phyloP scores from a whole-genome alignment of 2,113 vertebrate genomes.

The Saimiri boliviensis region DNA sequence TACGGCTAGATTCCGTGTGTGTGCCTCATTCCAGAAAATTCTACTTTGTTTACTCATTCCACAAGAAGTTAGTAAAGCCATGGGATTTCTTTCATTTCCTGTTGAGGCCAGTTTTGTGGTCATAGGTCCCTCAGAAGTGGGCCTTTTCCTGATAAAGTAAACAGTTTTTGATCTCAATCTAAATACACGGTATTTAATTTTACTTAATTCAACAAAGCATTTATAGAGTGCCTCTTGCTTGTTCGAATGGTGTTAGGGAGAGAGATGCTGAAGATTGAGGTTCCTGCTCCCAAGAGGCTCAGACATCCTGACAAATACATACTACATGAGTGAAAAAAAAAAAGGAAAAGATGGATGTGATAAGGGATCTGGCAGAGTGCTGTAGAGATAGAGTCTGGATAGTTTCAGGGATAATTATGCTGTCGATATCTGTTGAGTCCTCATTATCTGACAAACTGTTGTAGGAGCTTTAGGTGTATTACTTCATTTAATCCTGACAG shows the following conservation, averaged over 20 bases:
- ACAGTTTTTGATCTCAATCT: slow-evolving; percentile 64
- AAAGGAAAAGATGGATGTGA: neutral
- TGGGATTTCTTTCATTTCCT: slow-evolving; percentile 74
- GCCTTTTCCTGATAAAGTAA: slow-evolving; percentile 51
- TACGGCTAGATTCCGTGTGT: slow-evolving; percentile 55
- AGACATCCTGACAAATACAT: neutral
- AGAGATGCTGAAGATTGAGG: neutral
- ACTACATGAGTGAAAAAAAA: neutral
- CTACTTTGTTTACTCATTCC: slow-evolving; percentile 75
- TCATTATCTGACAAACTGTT: neutral
- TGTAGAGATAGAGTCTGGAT: neutral
- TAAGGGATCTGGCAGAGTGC: neutral
- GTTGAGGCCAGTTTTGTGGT: slow-evolving; percentile 32
- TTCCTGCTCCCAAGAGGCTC: neutral
- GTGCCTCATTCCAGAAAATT: slow-evolving; percentile 70
- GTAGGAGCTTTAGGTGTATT: neutral
- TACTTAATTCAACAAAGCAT: slow-evolving; percentile 2
- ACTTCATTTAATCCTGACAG: neutral
- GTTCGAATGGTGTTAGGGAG: neutral
- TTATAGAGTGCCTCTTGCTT: neutral
- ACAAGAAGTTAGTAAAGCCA: slow-evolving; percentile 62
- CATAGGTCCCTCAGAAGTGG: slow-evolving; percentile 53
- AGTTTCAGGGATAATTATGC: neutral
- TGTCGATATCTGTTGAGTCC: neutral
- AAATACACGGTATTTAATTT: slow-evolving; percentile 49